Conservation (phyloP, 2,113 vertebrate species). For the Paramisgurnus dabryanus region DNA sequence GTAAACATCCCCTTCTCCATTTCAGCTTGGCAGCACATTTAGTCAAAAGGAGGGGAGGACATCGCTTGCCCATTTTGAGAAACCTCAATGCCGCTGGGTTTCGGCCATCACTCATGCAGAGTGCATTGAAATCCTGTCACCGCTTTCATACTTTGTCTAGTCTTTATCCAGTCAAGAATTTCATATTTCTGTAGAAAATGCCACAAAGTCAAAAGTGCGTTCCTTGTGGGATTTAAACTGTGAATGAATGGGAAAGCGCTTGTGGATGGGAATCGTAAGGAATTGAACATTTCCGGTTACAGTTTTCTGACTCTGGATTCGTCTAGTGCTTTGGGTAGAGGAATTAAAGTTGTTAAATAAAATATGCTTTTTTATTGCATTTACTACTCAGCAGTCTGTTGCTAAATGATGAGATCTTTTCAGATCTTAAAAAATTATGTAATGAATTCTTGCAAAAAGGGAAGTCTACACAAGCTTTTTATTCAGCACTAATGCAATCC, state of each 20-base stretch:
- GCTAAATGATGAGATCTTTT: no score
- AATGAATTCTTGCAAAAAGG: no score
- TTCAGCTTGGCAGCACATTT: slow-evolving; percentile 66
- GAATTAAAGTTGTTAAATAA: no score
- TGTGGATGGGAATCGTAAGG: no score
- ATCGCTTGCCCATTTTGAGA: slow-evolving; percentile 64
- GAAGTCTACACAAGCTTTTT: no score
- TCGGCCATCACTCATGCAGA: slow-evolving; percentile 55
- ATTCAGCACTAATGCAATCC: no score
- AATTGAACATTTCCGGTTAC: no score
- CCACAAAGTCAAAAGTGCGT: neutral
- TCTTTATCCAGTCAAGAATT: neutral
- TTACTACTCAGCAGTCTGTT: no score
- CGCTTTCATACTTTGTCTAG: neutral
- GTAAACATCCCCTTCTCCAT: slow-evolving; percentile 68
- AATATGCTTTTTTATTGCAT: no score
- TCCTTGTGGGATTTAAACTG: neutral
- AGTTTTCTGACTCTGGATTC: no score
- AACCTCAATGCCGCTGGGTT: slow-evolving; percentile 52
- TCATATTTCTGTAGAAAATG: neutral
- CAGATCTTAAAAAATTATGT: no score
- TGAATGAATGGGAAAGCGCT: neutral
- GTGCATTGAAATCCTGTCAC: neutral
- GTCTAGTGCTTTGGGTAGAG: no score
- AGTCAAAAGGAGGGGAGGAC: slow-evolving; percentile 61